Conservation (phyloP, 2,113 vertebrate species). For the Myrmecophaga tridactyla region DNA sequence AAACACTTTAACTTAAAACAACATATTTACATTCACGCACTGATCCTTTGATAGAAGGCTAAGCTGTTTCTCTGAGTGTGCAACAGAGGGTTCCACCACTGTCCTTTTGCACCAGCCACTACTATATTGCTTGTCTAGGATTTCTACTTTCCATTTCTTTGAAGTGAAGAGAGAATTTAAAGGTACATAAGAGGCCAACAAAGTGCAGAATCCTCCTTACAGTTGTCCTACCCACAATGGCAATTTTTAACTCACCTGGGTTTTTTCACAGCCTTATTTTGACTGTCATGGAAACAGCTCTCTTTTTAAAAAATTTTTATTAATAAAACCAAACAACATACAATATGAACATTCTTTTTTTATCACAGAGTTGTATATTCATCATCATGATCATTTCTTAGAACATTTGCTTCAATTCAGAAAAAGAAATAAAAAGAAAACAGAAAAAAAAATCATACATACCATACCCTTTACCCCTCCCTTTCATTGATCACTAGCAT, state of each 20-base stretch:
- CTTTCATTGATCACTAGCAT: no score
- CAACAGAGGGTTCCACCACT: background rate
- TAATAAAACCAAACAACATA: no score
- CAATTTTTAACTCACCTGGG: background rate
- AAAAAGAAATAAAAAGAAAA: no score
- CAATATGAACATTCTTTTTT: no score
- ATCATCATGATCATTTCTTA: no score
- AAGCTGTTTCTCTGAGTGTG: background rate
- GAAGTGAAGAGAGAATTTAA: background rate
- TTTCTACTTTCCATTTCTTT: background rate
- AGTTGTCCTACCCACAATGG: background rate
- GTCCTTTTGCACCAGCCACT: background rate
- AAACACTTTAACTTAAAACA: background rate
- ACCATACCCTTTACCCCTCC: no score
- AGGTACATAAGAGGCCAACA: background rate
- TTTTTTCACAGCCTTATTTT: background rate
- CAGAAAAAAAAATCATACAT: no score
- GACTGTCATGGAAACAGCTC: background rate
- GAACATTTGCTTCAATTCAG: no score
- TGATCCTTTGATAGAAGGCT: background rate
- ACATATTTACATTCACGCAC: background rate
- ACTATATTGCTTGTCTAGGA: background rate
- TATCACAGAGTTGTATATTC: no score
- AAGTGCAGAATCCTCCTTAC: background rate
- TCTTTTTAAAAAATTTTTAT: no score